phyloP scores from a whole-genome alignment of 2,113 vertebrate genomes.

The Syngnathus typhle region DNA sequence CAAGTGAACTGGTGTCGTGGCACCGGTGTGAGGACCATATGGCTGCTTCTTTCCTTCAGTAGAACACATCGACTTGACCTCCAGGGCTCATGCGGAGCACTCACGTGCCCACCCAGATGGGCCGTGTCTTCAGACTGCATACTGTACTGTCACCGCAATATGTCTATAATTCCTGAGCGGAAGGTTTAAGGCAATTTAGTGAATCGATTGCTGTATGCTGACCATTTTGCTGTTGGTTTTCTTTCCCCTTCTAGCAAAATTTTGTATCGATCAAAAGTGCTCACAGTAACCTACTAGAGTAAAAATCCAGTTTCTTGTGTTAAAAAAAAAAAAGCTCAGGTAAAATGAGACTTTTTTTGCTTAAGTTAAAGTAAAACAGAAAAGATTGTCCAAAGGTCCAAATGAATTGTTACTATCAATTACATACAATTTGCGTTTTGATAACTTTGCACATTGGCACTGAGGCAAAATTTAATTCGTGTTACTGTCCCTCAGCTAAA shows the following conservation, averaged over 20 bases:
- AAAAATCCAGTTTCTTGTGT: no score
- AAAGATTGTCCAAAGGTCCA: no score
- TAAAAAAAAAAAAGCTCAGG: no score
- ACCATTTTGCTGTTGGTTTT: not conserved
- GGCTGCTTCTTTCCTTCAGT: slow-evolving; percentile 20
- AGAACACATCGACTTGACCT: slow-evolving; percentile 30
- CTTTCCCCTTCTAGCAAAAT: not conserved
- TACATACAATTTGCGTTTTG: no score
- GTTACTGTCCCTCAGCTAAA: not conserved
- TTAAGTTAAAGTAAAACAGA: no score
- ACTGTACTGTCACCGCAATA: not conserved
- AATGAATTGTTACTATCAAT: no score
- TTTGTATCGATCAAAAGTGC: not conserved
- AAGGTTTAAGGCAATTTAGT: not conserved
- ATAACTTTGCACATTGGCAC: no score
- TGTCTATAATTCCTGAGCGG: not conserved
- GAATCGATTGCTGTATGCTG: not conserved
- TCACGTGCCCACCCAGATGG: slow-evolving; percentile 17
- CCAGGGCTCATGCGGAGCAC: slow-evolving; percentile 13
- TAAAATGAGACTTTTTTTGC: no score
- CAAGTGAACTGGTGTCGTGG: slow-evolving; percentile 25
- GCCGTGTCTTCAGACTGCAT: slow-evolving; percentile 18
- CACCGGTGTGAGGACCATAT: slow-evolving; percentile 33
- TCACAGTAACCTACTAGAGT: no score
- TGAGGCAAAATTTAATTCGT: not conserved